Base-by-base conservation (phyloP, 2,888 invertebrate species). In the Caenorhabditis parvicauda region DNA sequence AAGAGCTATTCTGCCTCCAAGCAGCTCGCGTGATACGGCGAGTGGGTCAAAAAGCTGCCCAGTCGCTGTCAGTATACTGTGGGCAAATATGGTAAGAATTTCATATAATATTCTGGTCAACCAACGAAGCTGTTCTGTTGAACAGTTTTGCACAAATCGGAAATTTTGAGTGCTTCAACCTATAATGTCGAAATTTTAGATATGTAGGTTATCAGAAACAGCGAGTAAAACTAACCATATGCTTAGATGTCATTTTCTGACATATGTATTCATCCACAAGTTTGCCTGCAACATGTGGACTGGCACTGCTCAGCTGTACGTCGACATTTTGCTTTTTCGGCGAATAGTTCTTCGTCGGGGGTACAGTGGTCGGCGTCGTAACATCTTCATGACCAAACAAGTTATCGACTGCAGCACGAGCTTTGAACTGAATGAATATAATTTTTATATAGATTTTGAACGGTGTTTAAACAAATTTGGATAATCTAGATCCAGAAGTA, bases 351-450 rank as follows among this genome's bases (percentile, higher is more conserved):
- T 32, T 14, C 9, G 14, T 50, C 2, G 46, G 37, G 19, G 46
- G 46, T 32, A 47, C 41, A 43, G 37, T 29, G 57, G 43, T 7
- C 29, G 61, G 61, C 22, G 55, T 60, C 38, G 54, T 56, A n/a
- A 56, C 54, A 24, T 65, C 63, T 28, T 68, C 63, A 7, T 59
- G 53, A 22, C 69, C 72, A 39, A 72, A 72, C 3, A 72, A 61
- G 41, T 59, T 66, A 46, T 65, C 69, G 24, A 72, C 66, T n/a
- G 72, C 72, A 1, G 64, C 65, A 32, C 66, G 58, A 38, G 69
- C 69, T 56, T 63, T 58, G 25, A 63, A 56, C 63, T 42, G 25
- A 44, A 7, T 17, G 21, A 14, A 24, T 3, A n/a, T 3, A 1
- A 21, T 17, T 47, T 24, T 38, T 12, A 37, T 42, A 45, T 32